Conservation (phyloP, 2,888 invertebrate genomes). For the Eugnorisma glareosa region DNA sequence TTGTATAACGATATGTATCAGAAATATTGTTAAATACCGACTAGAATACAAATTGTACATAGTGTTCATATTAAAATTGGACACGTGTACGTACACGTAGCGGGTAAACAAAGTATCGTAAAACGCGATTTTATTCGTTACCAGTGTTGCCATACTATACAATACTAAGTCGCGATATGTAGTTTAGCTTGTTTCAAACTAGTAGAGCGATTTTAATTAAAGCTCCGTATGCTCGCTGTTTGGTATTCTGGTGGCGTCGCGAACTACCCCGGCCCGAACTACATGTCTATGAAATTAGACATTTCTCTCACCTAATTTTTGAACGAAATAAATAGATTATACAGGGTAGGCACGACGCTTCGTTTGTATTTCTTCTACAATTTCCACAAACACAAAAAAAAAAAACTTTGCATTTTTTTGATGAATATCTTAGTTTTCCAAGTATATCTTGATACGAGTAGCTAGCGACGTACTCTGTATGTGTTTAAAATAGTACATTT, state of each 20-base stretch:
- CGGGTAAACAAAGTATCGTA: constrained; percentile 49
- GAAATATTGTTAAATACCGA: constrained; percentile 12
- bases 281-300: constrained; percentile 47
- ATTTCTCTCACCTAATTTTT: constrained; percentile 43
- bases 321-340: constrained; percentile 34
- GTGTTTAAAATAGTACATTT: too few relatives aligned
- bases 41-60: constrained; percentile 31
- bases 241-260: constrained; percentile 61
- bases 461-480: constrained; percentile 17
- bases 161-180: constrained; percentile 34
- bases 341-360: not conserved
- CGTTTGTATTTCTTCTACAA: not conserved
- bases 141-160: constrained; percentile 18
- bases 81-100: constrained; percentile 12
- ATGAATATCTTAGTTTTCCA: not conserved
- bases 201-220: constrained; percentile 64
- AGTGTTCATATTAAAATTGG: constrained; percentile 15
- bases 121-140: constrained; percentile 38
- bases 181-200: constrained; percentile 51
- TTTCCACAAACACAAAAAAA: not conserved
- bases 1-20: not conserved
- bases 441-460: not conserved
- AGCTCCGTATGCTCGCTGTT: constrained; percentile 50
- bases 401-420: not conserved
- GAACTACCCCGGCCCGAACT: constrained; percentile 29